Conservation (phyloP, 2,797 vertebrate species). For the Pantherophis alleghaniensis region DNA sequence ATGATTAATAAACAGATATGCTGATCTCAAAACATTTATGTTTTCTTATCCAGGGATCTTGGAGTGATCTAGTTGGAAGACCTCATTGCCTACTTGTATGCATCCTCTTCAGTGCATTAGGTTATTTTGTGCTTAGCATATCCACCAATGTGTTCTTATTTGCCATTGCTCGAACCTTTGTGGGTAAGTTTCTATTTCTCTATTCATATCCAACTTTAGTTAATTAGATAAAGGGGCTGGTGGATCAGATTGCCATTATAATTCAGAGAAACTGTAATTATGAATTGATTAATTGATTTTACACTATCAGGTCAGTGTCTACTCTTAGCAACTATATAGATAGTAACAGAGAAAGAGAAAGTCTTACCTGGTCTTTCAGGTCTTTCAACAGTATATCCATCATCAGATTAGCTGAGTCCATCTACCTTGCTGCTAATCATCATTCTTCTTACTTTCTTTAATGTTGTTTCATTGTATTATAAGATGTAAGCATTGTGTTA, state of each 20-base stretch:
- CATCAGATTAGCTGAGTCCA: not conserved
- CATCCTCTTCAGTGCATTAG: conserved; percentile 86
- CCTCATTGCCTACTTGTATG: conserved; percentile 85
- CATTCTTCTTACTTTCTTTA: not conserved
- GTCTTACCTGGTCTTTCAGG: not conserved
- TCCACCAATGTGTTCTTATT: conserved; percentile 86
- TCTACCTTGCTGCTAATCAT: not conserved
- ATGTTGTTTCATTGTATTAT: not conserved
- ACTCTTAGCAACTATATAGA: not conserved
- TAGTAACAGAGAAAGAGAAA: not conserved
- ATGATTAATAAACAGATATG: not conserved
- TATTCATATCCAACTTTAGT: conserved; percentile 23
- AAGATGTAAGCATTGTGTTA: not conserved
- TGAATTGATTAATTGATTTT: not conserved
- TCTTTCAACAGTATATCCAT: not conserved
- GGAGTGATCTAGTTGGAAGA: conserved; percentile 93
- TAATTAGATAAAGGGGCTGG: not conserved
- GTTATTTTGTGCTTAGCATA: conserved; percentile 86
- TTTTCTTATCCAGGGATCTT: conserved; percentile 83
- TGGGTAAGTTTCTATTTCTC: conserved; percentile 77
- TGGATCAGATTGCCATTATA: not conserved
- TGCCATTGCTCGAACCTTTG: conserved; percentile 85
- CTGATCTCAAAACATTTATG: conserved; percentile 24
- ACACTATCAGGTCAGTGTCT: not conserved
- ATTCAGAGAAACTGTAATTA: not conserved